phyloP scores from a whole-genome alignment of 1,140 invertebrate genomes.

The Drosophila santomea region DNA sequence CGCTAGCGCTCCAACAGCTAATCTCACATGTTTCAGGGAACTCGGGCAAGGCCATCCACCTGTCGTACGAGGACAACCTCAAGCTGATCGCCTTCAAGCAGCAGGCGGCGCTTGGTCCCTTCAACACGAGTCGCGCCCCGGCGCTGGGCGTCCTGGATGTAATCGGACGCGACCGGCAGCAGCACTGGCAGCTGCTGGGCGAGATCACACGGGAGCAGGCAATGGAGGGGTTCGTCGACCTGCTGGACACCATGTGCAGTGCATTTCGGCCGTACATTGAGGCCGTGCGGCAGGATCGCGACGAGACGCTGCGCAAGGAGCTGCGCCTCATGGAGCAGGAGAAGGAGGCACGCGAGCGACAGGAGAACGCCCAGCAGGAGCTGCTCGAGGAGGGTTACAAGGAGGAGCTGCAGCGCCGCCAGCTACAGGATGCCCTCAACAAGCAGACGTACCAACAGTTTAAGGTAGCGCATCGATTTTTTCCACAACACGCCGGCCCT shows the following conservation, averaged over 20 bases:
- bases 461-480: slow-evolving; percentile 85
- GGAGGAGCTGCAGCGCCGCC: slow-evolving; percentile 89
- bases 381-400: slow-evolving; percentile 86
- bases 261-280: slow-evolving; percentile 96
- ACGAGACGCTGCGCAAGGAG: slow-evolving; percentile 88
- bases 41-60: slow-evolving; percentile 96
- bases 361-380: slow-evolving; percentile 85
- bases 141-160: slow-evolving; percentile 97
- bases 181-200: slow-evolving; percentile 96
- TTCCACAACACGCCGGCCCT: not conserved
- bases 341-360: slow-evolving; percentile 85
- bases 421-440: slow-evolving; percentile 98
- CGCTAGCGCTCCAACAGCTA: not conserved
- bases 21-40: slow-evolving; percentile 91
- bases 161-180: slow-evolving; percentile 95
- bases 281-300: slow-evolving; percentile 94
- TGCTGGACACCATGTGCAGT: slow-evolving; percentile 93
- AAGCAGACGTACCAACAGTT: slow-evolving; percentile 98
- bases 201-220: slow-evolving; percentile 94
- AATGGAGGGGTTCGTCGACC: slow-evolving; percentile 95
- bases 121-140: slow-evolving; percentile 90
- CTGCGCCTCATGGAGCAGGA: slow-evolving; percentile 85
- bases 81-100: slow-evolving; percentile 96
- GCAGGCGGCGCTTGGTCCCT: slow-evolving; percentile 95
- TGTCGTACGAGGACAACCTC: slow-evolving; percentile 97